A percentile compares a stretch with the other conserved stretches of the same genome.
phyloP scores from a whole-genome alignment of 2,888 invertebrate species.

The Drosophila antonietae region DNA sequence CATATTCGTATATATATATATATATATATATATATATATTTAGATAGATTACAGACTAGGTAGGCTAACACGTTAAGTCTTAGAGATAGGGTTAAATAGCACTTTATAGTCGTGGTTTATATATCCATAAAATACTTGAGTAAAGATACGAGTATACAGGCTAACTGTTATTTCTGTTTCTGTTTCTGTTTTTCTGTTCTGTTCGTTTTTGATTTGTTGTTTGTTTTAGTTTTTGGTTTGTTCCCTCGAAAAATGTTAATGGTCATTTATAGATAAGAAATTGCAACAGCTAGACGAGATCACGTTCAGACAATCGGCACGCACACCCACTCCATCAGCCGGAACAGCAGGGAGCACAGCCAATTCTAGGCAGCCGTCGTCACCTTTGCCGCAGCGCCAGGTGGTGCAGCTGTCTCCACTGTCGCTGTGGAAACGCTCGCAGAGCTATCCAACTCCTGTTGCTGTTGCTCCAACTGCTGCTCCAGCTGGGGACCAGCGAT shows the following conservation, averaged over 20 bases:
- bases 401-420: constrained; percentile 31
- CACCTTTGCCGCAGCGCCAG: constrained; percentile 68
- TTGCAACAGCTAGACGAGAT: constrained; percentile 49
- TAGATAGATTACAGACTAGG: constrained; percentile 32
- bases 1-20: constrained; percentile 15
- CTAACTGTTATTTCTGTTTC: constrained; percentile 34
- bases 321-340: constrained; percentile 83
- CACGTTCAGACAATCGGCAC: constrained; percentile 79
- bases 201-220: background rate
- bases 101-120: constrained; percentile 56
- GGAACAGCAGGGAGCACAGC: constrained; percentile 83
- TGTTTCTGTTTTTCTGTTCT: background rate
- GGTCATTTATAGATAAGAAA: constrained; percentile 31
- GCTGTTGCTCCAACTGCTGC: constrained; percentile 15
- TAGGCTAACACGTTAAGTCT: constrained; percentile 72
- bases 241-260: constrained; percentile 57
- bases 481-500: constrained; percentile 8
- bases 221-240: constrained; percentile 50
- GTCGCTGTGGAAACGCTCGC: constrained; percentile 21
- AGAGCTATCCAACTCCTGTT: constrained; percentile 32
- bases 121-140: constrained; percentile 74
- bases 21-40: constrained; percentile 1
- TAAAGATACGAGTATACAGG: constrained; percentile 68
- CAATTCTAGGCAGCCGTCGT: constrained; percentile 82
- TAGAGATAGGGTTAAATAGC: constrained; percentile 73